Percentiles rank a stretch among this genome's conserved stretches.
Conservation (phyloP, 1,140 invertebrate species). For the Drosophila seguyi region DNA sequence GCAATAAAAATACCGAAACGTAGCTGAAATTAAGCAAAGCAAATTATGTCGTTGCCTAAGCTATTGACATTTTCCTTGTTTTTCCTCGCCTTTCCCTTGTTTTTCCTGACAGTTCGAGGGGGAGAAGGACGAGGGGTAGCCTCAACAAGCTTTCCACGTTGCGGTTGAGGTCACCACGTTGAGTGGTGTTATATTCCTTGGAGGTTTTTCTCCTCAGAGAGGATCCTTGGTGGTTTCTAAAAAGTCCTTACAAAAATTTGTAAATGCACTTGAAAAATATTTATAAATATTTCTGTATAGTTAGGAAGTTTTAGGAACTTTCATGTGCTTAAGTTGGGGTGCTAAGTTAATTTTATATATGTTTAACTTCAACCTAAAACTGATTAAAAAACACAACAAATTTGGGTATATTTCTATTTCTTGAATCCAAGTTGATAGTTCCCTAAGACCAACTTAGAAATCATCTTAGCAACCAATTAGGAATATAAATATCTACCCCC, state of each 20-base stretch:
- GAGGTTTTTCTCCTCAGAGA: conserved; percentile 12
- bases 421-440: conserved; percentile 3
- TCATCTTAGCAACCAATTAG: conserved; percentile 28
- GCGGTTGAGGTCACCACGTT: conserved; percentile 51
- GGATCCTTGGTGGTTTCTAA: conserved; percentile 1
- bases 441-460: conserved; percentile 6
- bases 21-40: conserved; percentile 79
- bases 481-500: conserved; percentile 30
- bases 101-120: conserved; percentile 7
- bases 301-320: no score
- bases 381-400: neutral
- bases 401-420: neutral
- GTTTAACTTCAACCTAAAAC: neutral
- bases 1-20: conserved; percentile 81
- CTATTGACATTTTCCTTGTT: conserved; percentile 70
- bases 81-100: conserved; percentile 14
- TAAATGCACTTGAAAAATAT: conserved; percentile 3
- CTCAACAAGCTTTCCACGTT: conserved; percentile 21
- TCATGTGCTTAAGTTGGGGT: no score
- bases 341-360: neutral
- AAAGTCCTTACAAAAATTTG: conserved; percentile 15
- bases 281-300: neutral
- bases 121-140: neutral
- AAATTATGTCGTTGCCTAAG: conserved; percentile 72
- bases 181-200: conserved; percentile 22